Evolutionary conservation across 2,888 invertebrate species (phyloP), one percentile per base, ranked within the genome.

Genomic region (Oscheius sp.): DNA sequence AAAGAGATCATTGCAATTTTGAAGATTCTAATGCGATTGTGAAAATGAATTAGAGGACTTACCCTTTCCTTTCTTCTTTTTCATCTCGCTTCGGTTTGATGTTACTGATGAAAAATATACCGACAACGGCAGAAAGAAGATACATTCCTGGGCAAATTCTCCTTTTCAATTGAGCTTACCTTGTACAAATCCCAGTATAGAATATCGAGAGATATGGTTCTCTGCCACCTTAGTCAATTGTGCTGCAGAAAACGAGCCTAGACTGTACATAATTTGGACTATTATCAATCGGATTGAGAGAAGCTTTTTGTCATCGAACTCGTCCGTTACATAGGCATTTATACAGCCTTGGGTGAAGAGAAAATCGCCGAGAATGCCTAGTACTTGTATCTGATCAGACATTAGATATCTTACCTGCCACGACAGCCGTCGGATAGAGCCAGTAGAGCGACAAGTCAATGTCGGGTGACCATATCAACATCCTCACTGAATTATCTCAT

Each of bases 311-410:
- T 81, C 76, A 13, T 77, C 78, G 49, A 84, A 85, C 55, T 80
- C 75, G 64, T 86, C 86, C 2, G 84, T 80, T 18, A 86, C 75
- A 35, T 82, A 85, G 27, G 86, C 82, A 46, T 86, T 85, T 23
- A 85, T 83, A 63, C 81, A 80, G 46, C 80, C 82, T 80, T 84
- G 85, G n/a, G 84, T 79, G 7, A 86, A 68, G 9, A 79, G 55
- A 43, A 84, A 86, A 43, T 84, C 84, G 13, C 86, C 86, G 9
- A 84, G 69, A 18, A 86, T 46, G 13, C 86, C 66, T 66, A n/a
- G n/a, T 29, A 18, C 18, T 16, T 49, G n/a, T n/a, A n/a, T n/a
- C n/a, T n/a, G n/a, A n/a, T n/a, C n/a, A n/a, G n/a, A n/a, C n/a
- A n/a, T n/a, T 7, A n/a, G 27, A 35, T 35, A 9, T 3, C 9